Evolutionary conservation across 30 jellyfish, hydroid and myxozoan genomes (phyloP).

Genomic region (Rhopilema esculentum): DNA sequence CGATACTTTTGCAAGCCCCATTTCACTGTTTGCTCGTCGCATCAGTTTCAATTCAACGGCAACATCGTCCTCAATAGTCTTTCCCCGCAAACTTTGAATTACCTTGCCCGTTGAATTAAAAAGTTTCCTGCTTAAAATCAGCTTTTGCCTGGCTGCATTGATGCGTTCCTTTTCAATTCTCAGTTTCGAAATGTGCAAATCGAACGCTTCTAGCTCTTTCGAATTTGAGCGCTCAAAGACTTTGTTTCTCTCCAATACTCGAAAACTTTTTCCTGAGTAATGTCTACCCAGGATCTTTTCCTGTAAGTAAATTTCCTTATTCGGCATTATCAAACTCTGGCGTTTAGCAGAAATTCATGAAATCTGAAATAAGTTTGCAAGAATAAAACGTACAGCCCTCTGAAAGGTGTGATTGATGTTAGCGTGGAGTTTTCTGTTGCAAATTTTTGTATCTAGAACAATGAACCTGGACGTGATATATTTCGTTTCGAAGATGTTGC

Average conservation of each 20-base stretch:
- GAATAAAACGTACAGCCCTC: background rate
- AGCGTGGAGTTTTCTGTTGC: too few relatives aligned
- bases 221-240: constrained; percentile 2
- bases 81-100: background rate
- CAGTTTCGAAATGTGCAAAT: constrained; percentile 2
- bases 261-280: background rate
- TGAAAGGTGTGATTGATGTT: background rate
- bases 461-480: too few relatives aligned
- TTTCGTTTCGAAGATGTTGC: background rate
- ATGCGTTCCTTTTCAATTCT: constrained; percentile 1
- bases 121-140: background rate
- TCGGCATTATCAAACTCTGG: background rate
- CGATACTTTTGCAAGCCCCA: background rate
- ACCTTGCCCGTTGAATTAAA: constrained; percentile 13
- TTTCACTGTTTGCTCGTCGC: background rate
- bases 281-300: constrained; percentile 6
- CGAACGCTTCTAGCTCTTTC: constrained; percentile 4
- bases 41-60: background rate
- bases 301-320: constrained; percentile 1
- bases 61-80: background rate
- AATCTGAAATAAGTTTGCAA: background rate
- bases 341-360: background rate
- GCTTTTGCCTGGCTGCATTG: constrained; percentile 23
- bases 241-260: constrained; percentile 39
- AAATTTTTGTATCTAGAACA: too few relatives aligned